Conservation (phyloP, 2,797 vertebrate species). For the Garrulus glandarius region DNA sequence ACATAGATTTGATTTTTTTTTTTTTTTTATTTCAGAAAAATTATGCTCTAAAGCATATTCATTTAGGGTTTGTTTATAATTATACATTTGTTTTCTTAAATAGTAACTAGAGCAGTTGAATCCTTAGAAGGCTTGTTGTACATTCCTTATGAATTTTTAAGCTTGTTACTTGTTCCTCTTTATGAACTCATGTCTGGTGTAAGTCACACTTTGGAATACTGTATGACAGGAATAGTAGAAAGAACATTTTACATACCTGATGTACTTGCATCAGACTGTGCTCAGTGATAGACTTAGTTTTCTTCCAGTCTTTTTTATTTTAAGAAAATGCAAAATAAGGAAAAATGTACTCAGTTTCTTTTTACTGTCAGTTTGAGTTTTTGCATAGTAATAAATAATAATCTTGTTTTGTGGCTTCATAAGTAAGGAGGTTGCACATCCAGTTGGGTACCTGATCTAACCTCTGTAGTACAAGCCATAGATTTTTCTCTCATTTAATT, state of each 20-base stretch:
- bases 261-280: not conserved
- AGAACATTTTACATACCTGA: not conserved
- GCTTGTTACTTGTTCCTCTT: not conserved
- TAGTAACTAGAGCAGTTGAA: not conserved
- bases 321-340: not conserved
- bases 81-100: not conserved
- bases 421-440: not conserved
- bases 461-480: not conserved
- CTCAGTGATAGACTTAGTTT: not conserved
- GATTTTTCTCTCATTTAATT: not conserved
- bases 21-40: not conserved
- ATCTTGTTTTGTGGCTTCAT: not conserved
- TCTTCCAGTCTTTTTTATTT: not conserved
- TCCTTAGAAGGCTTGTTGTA: not conserved
- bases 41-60: not conserved
- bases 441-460: not conserved
- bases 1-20: not conserved
- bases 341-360: not conserved
- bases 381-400: not conserved
- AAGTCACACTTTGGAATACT: not conserved
- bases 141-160: not conserved
- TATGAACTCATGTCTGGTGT: not conserved
- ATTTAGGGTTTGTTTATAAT: not conserved
- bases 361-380: not conserved
- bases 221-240: not conserved